Base-by-base conservation (phyloP, 2,113 vertebrate species). In the Choloepus hoffmanni region DNA sequence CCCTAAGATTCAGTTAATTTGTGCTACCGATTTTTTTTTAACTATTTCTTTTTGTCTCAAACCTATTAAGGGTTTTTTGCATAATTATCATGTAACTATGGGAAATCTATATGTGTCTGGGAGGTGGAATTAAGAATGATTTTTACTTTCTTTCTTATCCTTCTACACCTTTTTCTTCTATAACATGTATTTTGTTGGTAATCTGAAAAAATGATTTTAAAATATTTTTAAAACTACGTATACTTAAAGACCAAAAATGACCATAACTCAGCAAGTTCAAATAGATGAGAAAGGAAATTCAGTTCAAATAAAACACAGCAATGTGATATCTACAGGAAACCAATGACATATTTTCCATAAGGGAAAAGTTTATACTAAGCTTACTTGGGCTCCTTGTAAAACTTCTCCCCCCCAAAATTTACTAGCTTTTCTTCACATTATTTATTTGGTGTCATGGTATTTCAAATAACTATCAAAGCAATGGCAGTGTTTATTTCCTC, bases 401-500 rank as follows among this genome's bases (percentile, higher is more conserved):
- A 50, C 53, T 40, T 92, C 50, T 92, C 15, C 2, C 93, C 93
- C 7, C 26, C 21, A 36, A 28, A 50, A 83, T 50, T 72, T 48
- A 15, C 58, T 63, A 65, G 43, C 60, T 94, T 92, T 74, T 45
- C n/a, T 48, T 85, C 60, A 74, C 1, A 15, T 92, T 43, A 36
- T 72, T 96, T 95, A 62, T 92, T 96, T 94, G n/a, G n/a, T 90
- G 94, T 90, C 70, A 62, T 48, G 62, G 28, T 68, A 58, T 96
- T 83, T 91, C 88, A 95, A 67, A 90, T 28, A 85, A 81, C 78
- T 82, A 79, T 82, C 79, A 95, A 53, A 68, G 78, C 58, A 60
- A 9, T 16, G 1, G 8, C 65, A 78, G 19, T 68, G 63, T 13
- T 79, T 87, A 74, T 53, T 78, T 53, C 33, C 65, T 21, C 62